Evolutionary conservation across 2,888 invertebrate genomes (phyloP).

Genomic region (Polydesmus complanatus): DNA sequence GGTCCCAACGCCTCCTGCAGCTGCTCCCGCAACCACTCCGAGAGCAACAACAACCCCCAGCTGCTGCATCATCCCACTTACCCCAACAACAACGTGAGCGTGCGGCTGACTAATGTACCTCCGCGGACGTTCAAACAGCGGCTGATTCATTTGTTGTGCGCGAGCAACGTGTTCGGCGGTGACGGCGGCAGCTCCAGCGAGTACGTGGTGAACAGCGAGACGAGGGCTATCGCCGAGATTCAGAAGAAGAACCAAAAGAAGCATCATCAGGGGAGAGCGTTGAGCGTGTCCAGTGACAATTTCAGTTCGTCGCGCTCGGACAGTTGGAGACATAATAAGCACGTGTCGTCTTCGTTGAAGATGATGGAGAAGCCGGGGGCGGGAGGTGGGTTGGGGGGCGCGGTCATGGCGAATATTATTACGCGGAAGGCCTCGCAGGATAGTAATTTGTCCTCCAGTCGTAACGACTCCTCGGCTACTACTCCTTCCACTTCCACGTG

Average conservation of each 20-base stretch:
- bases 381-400: constrained; percentile 33
- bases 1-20: constrained; percentile 39
- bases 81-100: constrained; percentile 17
- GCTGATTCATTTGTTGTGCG: constrained; percentile 1
- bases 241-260: constrained; percentile 36
- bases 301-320: constrained; percentile 77
- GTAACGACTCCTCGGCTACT: constrained; percentile 82
- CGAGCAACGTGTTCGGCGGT: background rate
- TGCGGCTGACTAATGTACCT: background rate
- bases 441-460: constrained; percentile 74
- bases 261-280: constrained; percentile 59
- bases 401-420: constrained; percentile 66
- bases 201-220: too few relatives aligned
- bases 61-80: constrained; percentile 24
- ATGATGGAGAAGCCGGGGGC: background rate
- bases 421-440: constrained; percentile 86
- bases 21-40: constrained; percentile 37
- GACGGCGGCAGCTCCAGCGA: constrained; percentile 45
- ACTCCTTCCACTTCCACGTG: constrained; percentile 82
- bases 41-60: constrained; percentile 13
- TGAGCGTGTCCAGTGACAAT: constrained; percentile 64
- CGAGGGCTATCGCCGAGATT: constrained; percentile 57
- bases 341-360: background rate
- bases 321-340: constrained; percentile 49
- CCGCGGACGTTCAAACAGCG: constrained; percentile 10